Percentiles rank a stretch among this genome's conserved stretches.
phyloP scores from a whole-genome alignment of 2,888 invertebrate species.

The Sisyra terminalis region DNA sequence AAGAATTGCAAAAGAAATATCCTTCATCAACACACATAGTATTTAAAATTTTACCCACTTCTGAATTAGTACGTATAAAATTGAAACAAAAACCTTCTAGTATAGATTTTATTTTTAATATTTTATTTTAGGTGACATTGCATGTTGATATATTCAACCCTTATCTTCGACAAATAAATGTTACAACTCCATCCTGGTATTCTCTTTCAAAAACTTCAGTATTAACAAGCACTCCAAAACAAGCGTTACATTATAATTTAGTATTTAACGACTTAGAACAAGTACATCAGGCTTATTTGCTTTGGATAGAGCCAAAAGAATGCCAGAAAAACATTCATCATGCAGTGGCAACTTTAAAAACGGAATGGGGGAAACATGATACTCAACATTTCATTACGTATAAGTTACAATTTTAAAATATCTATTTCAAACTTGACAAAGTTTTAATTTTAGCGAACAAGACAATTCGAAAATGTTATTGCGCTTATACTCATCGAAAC shows the following conservation, averaged over 20 bases:
- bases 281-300: conserved; percentile 39
- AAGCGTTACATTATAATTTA: conserved; percentile 43
- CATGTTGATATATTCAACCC: conserved; percentile 46
- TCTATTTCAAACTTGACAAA: conserved; percentile 3
- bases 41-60: conserved; percentile 44
- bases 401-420: background rate
- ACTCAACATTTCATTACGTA: conserved; percentile 42
- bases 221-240: conserved; percentile 34
- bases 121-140: conserved; percentile 35
- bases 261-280: conserved; percentile 35
- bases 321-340: conserved; percentile 33
- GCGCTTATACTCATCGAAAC: conserved; percentile 17
- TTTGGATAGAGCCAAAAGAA: conserved; percentile 37
- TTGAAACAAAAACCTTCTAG: background rate
- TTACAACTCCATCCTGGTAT: conserved; percentile 20
- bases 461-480: conserved; percentile 36
- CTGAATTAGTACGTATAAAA: conserved; percentile 33
- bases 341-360: conserved; percentile 39
- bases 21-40: conserved; percentile 52
- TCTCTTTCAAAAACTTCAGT: conserved; percentile 23
- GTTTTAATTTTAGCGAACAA: conserved; percentile 14
- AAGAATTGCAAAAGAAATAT: conserved; percentile 35
- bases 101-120: conserved; percentile 5
- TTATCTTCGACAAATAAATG: conserved; percentile 19
- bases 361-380: conserved; percentile 49